Evolutionary conservation across 2,888 invertebrate genomes (phyloP), one percentile per base, ranked within the genome.

Genomic region (Neocrepidodera transversa): DNA sequence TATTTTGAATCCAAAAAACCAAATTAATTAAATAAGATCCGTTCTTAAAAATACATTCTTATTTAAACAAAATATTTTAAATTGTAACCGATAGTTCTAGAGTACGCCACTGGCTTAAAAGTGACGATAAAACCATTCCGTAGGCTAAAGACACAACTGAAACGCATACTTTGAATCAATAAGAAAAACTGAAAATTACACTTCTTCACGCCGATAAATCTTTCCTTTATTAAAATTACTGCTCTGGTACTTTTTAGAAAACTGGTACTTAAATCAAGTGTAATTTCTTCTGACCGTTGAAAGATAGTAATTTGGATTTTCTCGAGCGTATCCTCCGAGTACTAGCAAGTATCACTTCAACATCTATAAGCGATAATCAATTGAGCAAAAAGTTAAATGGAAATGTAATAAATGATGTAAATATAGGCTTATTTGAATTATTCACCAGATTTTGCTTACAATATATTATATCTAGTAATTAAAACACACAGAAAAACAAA

Each of bases 131-230:
- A 32, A 32, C 32, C 32, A 11, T n/a, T 32, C 32, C 3, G 3
- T 13, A 10, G 6, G 11, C 11, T 32, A 2, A 32, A 32, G 11
- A 4, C 32, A 32, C 11, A 1, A 13, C 13, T 32, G 11, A 11
- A 38, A 17, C 17, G 1, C 10, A 8, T 38, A 38, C 38, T 38
- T 38, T 38, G 38, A 38, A 16, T 38, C 38, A 38, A 38, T 38
- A 38, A 38, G 38, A 38, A 38, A 38, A 38, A 38, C 17, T 8
- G 14, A 16, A 38, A 38, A 38, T 38, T 38, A 38, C 17, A 38
- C 32, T 32, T 38, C 38, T 17, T 38, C 38, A 38, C 14, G 10
- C 38, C 17, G 17, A 32, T 13, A 1, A 13, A 32, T n/a, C 32
- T 32, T 32, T n/a, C 5, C 32, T 32, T 32, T 32, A 32, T 38